Evolutionary conservation across 2,113 vertebrate species (phyloP).

Genomic region (Zonotrichia leucophrys): DNA sequence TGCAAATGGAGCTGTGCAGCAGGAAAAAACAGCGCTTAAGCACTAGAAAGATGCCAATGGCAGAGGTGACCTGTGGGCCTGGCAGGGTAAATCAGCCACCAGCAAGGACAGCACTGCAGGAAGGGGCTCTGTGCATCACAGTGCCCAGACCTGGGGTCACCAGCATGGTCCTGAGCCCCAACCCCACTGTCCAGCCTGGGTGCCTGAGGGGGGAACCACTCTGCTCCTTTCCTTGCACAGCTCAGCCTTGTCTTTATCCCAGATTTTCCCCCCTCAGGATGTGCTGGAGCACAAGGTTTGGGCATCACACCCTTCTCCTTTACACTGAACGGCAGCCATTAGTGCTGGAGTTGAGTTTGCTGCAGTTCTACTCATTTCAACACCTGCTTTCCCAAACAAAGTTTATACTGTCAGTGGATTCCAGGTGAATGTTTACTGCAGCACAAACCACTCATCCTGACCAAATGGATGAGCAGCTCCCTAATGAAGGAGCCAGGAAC

Average conservation of each 20-base stretch:
- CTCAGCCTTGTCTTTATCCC: background rate
- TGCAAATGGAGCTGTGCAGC: background rate
- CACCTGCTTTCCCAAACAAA: background rate
- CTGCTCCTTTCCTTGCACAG: background rate
- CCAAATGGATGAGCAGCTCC: background rate
- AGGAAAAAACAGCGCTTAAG: background rate
- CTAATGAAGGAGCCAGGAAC: background rate
- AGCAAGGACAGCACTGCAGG: background rate
- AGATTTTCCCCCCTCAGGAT: accelerated
- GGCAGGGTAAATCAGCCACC: background rate
- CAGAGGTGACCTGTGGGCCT: background rate
- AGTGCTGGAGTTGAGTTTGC: background rate
- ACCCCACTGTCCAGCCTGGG: accelerated
- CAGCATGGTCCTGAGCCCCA: background rate
- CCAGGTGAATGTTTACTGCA: background rate
- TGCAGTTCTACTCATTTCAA: background rate
- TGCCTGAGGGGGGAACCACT: accelerated
- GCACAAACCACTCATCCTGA: background rate
- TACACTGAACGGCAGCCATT: background rate
- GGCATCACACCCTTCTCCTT: background rate
- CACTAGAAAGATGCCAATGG: background rate
- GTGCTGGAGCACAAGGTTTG: background rate
- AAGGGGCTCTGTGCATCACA: background rate
- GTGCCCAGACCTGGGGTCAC: background rate
- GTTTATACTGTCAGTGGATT: background rate